Evolutionary conservation across 2,888 invertebrate species (phyloP), one percentile per base, ranked within the genome.

Genomic region (Drosophila eohydei): DNA sequence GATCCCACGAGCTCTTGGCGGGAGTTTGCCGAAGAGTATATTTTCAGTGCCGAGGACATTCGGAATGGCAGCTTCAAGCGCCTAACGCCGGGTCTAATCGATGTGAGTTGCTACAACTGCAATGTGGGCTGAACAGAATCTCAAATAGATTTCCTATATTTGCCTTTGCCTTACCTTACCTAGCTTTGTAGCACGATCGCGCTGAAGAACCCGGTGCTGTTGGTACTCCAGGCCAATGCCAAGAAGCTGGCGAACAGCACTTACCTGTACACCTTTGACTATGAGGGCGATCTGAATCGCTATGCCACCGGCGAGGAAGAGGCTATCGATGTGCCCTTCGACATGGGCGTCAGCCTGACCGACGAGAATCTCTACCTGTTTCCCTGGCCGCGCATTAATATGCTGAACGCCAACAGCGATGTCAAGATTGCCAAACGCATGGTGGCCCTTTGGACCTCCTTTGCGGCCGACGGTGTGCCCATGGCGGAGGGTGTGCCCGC

Each of bases 331-430:
- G 91, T 93, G 73, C 93, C 93, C 40, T 94, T 94, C 74, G 91
- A 93, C 59, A 92, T 93, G 83, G 94, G 95, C 5, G 94, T 94
- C 7, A 94, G 94, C 36, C 94, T 95, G 73, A 94, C 94, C 8
- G 94, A 95, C 71, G 95, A 95, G 69, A 92, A 94, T 48, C 92
- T 94, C 16, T 94, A 95, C 76, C 85, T 95, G 21, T 95, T 95
- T 86, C 93, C 93, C 30, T 93, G 91, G 91, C 92, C 93, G 3
- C 83, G 91, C 14, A 80, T 90, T 65, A 88, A 86, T 4, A 77
- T 88, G 34, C 63, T 91, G 0, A 88, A 92, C 43, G 90, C 92
- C 59, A 90, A 91, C 64, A 82, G 90, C 3, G 94, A 94, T 60
- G 74, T 91, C 8, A 90, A 89, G 76, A 88, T 94, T 14, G 93